A percentile compares a stretch with the other conserved stretches of the same genome.
Evolutionary conservation across 1,140 invertebrate species (phyloP).

Genomic region (Drosophila takahashii): DNA sequence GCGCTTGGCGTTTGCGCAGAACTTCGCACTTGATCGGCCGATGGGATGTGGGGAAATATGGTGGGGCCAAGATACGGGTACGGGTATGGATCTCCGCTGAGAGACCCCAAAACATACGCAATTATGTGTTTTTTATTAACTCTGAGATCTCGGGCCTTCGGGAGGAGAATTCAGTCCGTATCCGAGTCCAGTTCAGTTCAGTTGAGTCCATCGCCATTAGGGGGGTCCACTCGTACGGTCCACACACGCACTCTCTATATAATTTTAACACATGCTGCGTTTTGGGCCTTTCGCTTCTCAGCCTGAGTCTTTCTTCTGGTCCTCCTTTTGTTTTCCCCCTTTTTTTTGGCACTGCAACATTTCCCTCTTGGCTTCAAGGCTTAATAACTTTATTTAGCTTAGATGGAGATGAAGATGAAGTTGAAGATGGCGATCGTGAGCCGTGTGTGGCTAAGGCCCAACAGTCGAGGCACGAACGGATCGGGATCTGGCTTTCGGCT

Average conservation of each 20-base stretch:
- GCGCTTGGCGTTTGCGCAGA: conserved; percentile 82
- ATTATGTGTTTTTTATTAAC: conserved; percentile 83
- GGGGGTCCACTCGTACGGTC: conserved; percentile 62
- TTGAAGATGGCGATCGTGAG: conserved; percentile 34
- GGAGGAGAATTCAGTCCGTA: conserved; percentile 12
- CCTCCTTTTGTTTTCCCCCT: conserved; percentile 9
- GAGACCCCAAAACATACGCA: conserved; percentile 70
- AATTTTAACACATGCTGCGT: conserved; percentile 82
- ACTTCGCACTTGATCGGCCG: conserved; percentile 74
- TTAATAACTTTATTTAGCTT: conserved; percentile 83
- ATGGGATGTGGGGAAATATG: conserved; percentile 7
- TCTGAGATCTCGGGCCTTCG: conserved; percentile 26
- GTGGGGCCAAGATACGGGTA: conserved; percentile 7
- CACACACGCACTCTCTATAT: conserved; percentile 81
- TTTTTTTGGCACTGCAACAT: conserved; percentile 62
- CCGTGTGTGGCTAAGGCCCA: conserved; percentile 50
- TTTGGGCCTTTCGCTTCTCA: conserved; percentile 62
- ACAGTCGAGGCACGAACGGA: conserved; percentile 40
- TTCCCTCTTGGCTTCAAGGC: conserved; percentile 55
- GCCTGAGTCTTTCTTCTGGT: conserved; percentile 1
- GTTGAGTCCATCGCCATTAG: conserved; percentile 62
- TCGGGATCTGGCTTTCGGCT: conserved; percentile 39
- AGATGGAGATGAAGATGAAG: conserved; percentile 48
- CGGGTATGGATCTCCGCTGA: conserved; percentile 20
- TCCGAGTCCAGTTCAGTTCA: conserved; percentile 14